A percentile compares a stretch with the other conserved stretches of the same genome.
These are phyloP conservation scores for Hipposideros larvatus DNA, from an alignment of 2,797 vertebrate species.

Conservation along the genomic window DNA sequence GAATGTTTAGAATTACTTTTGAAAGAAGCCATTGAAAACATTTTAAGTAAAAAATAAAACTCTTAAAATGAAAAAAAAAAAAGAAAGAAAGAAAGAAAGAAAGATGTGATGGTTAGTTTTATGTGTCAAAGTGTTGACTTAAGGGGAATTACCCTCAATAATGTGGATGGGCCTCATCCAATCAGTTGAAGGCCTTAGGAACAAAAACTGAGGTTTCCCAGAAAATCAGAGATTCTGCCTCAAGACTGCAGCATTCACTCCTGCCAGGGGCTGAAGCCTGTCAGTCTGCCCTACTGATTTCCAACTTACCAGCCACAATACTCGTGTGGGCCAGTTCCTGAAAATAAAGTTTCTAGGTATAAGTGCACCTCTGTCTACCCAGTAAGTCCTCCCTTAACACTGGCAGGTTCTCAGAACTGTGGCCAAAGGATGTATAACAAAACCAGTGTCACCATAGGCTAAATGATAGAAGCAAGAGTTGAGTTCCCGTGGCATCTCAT, in stretches of 20 bases:
- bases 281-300: not conserved
- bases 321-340: not conserved
- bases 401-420: not conserved
- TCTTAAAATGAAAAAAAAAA: slow-evolving; percentile 3
- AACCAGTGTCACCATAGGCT: not conserved
- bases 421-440: not conserved
- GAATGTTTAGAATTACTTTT: slow-evolving; percentile 62
- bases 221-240: not conserved
- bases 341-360: not conserved
- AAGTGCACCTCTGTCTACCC: no score
- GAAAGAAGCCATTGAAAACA: slow-evolving; percentile 53
- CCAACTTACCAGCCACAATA: no score
- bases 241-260: no score
- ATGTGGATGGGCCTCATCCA: not conserved
- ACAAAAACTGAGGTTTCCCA: not conserved
- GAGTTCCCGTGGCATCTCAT: not conserved
- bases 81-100: no score
- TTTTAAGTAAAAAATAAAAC: slow-evolving; percentile 61
- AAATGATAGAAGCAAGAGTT: not conserved
- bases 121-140: not conserved
- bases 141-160: not conserved
- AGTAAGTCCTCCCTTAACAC: not conserved
- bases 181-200: not conserved
- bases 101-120: not conserved
- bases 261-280: not conserved